phyloP scores from a whole-genome alignment of 1,140 invertebrate species.

The Drosophila eugracilis region DNA sequence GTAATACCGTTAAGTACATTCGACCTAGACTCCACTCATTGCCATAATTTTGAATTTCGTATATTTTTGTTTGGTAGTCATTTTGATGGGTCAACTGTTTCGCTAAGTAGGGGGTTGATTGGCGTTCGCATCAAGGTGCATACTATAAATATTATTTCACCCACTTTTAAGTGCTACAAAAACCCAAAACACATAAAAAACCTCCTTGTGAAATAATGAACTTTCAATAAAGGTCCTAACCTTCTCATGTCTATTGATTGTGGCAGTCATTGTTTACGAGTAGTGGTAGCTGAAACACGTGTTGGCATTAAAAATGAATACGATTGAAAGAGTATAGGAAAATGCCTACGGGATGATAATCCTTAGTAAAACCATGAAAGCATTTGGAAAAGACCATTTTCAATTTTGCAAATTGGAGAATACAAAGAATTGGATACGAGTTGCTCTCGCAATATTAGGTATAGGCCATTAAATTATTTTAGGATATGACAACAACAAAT shows the following conservation, averaged over 20 bases:
- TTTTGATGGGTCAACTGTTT: not conserved
- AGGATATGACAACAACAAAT: too few relatives aligned
- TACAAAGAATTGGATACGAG: slow-evolving; percentile 5
- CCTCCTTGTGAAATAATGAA: slow-evolving; percentile 55
- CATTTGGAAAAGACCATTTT: slow-evolving; percentile 24
- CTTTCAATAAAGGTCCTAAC: slow-evolving; percentile 56
- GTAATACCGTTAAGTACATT: too few relatives aligned
- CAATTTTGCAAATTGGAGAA: slow-evolving; percentile 60
- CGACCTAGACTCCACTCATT: too few relatives aligned
- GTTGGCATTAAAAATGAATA: slow-evolving; percentile 74
- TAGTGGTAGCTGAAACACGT: slow-evolving; percentile 52
- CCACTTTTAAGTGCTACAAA: slow-evolving; percentile 44
- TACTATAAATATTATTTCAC: slow-evolving; percentile 65
- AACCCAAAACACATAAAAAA: slow-evolving; percentile 41
- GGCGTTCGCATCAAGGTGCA: slow-evolving; percentile 44
- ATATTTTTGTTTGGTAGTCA: not conserved
- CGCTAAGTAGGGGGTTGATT: slow-evolving; percentile 29
- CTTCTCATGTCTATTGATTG: slow-evolving; percentile 41
- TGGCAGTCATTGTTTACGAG: slow-evolving; percentile 58
- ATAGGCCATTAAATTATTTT: too few relatives aligned
- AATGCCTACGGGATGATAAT: not conserved
- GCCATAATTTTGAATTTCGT: too few relatives aligned
- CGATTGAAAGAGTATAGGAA: slow-evolving; percentile 29
- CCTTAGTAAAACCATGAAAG: too few relatives aligned
- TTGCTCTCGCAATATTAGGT: too few relatives aligned